phyloP scores from a whole-genome alignment of 37 sponge, comb jelly and placozoan species.

The Corticium candelabrum region DNA sequence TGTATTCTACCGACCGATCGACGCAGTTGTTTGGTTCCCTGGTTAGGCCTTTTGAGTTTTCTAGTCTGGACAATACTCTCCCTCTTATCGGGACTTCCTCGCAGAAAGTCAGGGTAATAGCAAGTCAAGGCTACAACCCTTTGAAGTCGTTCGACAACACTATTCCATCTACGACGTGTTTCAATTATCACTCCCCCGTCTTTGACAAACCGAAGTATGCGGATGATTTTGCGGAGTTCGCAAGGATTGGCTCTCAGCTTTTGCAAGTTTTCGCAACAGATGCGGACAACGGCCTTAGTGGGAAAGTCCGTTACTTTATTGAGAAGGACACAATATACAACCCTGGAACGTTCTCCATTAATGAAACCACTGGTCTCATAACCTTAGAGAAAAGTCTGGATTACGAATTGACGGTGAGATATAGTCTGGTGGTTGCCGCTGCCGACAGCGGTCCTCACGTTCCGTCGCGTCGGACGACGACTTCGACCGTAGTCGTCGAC shows the following conservation, averaged over 20 bases:
- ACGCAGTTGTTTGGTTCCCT: not conserved
- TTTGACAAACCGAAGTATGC: not conserved
- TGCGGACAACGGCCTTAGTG: not conserved
- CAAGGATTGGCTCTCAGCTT: not conserved
- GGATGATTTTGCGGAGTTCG: not conserved
- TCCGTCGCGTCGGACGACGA: not conserved
- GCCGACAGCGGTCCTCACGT: not conserved
- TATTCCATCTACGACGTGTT: not conserved
- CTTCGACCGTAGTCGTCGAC: not conserved
- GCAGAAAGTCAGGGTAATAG: not conserved
- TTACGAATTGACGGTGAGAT: not conserved
- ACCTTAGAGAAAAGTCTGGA: not conserved
- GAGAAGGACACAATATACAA: not conserved
- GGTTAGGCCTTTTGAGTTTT: not conserved
- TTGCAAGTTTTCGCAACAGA: not conserved
- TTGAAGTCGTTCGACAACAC: constrained; percentile 2
- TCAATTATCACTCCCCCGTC: not conserved
- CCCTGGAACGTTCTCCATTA: not conserved
- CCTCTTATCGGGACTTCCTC: not conserved
- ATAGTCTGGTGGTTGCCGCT: not conserved
- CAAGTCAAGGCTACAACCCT: not conserved
- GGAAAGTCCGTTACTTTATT: not conserved
- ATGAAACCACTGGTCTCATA: not conserved
- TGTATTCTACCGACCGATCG: not conserved
- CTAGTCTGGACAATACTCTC: not conserved